These are phyloP conservation scores for Probaryconus sp. DNA, from an alignment of 1,140 invertebrate species.

Conservation along the genomic window DNA sequence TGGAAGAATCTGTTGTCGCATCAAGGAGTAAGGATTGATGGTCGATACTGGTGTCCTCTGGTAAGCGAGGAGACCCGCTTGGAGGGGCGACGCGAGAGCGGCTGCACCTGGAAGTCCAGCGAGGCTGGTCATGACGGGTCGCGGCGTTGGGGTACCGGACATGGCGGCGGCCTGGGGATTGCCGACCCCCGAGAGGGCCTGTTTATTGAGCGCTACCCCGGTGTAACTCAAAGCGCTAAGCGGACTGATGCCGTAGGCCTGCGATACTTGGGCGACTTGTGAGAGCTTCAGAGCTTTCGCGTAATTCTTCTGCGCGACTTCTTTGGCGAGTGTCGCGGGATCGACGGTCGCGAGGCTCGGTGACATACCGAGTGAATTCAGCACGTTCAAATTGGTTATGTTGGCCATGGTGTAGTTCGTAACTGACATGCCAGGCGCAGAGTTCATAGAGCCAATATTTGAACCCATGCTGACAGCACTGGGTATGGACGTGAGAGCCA, in stretches of 20 bases:
- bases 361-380: conserved; percentile 70
- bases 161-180: conserved; percentile 69
- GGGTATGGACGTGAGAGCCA: conserved; percentile 70
- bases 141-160: conserved; percentile 61
- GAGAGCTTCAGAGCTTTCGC: conserved; percentile 83
- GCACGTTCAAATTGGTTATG: conserved; percentile 71
- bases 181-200: conserved; percentile 74
- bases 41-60: conserved; percentile 79
- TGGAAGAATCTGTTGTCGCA: conserved; percentile 77
- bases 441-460: conserved; percentile 61
- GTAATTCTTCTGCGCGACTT: conserved; percentile 88
- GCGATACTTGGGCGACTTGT: conserved; percentile 74
- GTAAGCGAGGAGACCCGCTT: conserved; percentile 79
- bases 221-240: conserved; percentile 86
- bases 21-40: conserved; percentile 79
- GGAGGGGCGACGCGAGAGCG: conserved; percentile 66
- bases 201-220: conserved; percentile 86
- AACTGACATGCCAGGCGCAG: conserved; percentile 58
- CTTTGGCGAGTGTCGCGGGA: conserved; percentile 83
- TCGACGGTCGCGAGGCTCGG: conserved; percentile 71
- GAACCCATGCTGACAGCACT: conserved; percentile 65
- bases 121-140: conserved; percentile 68
- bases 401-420: conserved; percentile 70
- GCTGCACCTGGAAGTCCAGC: conserved; percentile 67
- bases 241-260: conserved; percentile 74